Evolutionary conservation across 2,888 invertebrate species (phyloP).

Genomic region (Watsonalla binaria): DNA sequence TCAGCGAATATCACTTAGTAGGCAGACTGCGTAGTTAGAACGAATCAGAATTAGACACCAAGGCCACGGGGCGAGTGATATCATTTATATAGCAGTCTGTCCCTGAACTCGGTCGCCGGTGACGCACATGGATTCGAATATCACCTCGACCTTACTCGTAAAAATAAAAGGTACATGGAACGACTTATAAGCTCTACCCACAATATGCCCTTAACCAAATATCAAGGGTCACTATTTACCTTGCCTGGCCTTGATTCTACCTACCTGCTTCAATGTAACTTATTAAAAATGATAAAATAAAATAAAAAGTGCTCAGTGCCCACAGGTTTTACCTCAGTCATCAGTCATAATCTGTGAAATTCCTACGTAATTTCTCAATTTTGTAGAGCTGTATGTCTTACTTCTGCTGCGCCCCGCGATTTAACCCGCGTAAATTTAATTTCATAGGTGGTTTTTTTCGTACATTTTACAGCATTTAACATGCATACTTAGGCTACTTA

Average conservation of each 20-base stretch:
- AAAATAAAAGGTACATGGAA: conserved; percentile 52
- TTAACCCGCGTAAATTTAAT: too few species aligned
- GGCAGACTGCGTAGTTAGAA: conserved; percentile 67
- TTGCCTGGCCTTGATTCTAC: background rate
- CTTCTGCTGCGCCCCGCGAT: too few species aligned
- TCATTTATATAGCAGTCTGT: conserved; percentile 71
- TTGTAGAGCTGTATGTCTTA: too few species aligned
- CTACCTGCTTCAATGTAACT: background rate
- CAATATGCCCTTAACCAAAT: conserved; percentile 11
- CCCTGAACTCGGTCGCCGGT: conserved; percentile 70
- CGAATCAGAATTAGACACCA: conserved; percentile 71
- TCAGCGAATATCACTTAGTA: conserved; percentile 39
- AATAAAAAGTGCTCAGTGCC: too few species aligned
- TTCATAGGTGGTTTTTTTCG: too few species aligned
- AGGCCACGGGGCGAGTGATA: conserved; percentile 66
- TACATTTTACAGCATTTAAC: too few species aligned
- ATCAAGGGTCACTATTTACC: background rate
- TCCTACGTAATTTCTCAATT: too few species aligned
- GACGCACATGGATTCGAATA: conserved; percentile 72
- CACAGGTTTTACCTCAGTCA: too few species aligned
- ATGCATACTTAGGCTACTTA: too few species aligned
- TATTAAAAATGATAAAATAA: too few species aligned
- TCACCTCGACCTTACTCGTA: conserved; percentile 65
- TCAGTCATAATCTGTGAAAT: too few species aligned
- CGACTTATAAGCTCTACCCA: conserved; percentile 32